phyloP scores from a whole-genome alignment of 2,113 vertebrate species.

The Sylvilagus bachmani region DNA sequence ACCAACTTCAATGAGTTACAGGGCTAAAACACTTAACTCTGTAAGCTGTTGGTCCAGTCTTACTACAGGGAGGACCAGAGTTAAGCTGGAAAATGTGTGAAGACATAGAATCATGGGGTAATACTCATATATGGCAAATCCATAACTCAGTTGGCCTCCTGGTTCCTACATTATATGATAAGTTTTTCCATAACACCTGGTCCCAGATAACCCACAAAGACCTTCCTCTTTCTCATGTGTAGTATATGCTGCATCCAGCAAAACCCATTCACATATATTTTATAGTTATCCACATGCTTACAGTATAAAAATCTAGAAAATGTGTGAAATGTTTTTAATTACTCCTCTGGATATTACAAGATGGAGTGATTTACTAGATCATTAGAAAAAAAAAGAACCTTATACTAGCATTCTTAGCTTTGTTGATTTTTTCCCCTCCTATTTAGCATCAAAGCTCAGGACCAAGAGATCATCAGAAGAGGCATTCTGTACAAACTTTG shows the following conservation, averaged over 20 bases:
- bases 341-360: neutral
- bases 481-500: neutral
- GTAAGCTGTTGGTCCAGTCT: neutral
- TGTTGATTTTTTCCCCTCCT: conserved; percentile 10
- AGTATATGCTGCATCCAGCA: neutral
- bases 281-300: neutral
- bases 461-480: neutral
- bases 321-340: conserved; percentile 41
- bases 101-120: neutral
- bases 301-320: conserved; percentile 20
- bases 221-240: neutral
- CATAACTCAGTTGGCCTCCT: neutral
- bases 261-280: conserved; percentile 23
- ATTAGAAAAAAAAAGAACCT: neutral
- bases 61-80: neutral
- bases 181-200: neutral
- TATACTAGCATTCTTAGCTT: conserved; percentile 3
- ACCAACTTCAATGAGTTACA: conserved; percentile 12
- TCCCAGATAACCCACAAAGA: neutral
- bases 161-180: neutral
- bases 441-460: neutral
- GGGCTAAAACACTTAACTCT: conserved; percentile 41
- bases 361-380: neutral
- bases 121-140: no score
- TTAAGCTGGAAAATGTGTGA: neutral